A percentile compares a stretch with the other conserved stretches of the same genome.
Conservation (phyloP, 2,888 invertebrate genomes). For the Zaprionus bogoriensis region DNA sequence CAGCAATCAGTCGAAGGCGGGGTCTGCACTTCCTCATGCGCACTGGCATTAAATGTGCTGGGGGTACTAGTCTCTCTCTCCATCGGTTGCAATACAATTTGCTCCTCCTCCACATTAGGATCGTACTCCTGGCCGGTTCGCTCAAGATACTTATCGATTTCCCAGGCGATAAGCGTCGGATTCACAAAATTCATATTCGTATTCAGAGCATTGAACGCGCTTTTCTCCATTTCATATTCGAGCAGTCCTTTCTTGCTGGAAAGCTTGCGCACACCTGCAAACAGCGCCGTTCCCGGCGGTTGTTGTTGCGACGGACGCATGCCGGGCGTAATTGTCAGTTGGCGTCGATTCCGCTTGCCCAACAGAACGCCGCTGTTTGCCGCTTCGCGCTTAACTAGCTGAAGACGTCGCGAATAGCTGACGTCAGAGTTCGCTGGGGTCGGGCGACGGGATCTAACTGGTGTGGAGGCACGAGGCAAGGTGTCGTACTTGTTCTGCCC, state of each 20-base stretch:
- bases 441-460: conserved; percentile 50
- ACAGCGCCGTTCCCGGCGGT: conserved; percentile 23
- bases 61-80: background rate
- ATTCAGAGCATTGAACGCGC: conserved; percentile 69
- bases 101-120: conserved; percentile 43
- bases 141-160: conserved; percentile 81
- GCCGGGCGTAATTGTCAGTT: conserved; percentile 4
- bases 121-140: conserved; percentile 63
- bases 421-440: conserved; percentile 25
- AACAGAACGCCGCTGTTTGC: conserved; percentile 16
- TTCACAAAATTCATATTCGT: conserved; percentile 64
- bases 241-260: conserved; percentile 78
- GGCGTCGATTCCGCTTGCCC: conserved; percentile 49
- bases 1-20: conserved; percentile 78
- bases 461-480: conserved; percentile 49
- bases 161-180: conserved; percentile 72
- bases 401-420: conserved; percentile 42
- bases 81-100: too few species aligned
- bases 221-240: conserved; percentile 78
- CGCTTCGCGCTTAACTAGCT: conserved; percentile 17
- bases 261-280: conserved; percentile 71
- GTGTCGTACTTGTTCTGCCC: conserved; percentile 81
- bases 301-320: conserved; percentile 24
- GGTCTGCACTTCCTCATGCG: conserved; percentile 32
- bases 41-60: background rate